A percentile compares a stretch with the other conserved stretches of the same genome.
phyloP scores from a whole-genome alignment of 2,888 invertebrate genomes.

The Drosophila pseudotakahashii region DNA sequence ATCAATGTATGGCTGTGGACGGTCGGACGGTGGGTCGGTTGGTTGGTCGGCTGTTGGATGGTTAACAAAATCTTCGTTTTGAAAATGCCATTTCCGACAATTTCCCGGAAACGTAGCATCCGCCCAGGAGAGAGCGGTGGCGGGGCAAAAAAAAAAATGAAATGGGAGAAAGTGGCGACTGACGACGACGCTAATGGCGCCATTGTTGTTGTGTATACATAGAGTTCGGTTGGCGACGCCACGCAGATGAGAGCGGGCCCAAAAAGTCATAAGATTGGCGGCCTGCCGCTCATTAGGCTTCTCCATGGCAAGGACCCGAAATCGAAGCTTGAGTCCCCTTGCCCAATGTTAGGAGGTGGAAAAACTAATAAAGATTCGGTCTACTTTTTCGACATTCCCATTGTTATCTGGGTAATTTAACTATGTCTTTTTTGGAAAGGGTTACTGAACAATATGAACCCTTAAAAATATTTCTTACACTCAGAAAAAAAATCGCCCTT shows the following conservation, averaged over 20 bases:
- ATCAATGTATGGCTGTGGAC: slow-evolving; percentile 49
- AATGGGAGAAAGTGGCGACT: slow-evolving; percentile 41
- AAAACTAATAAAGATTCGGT: not conserved
- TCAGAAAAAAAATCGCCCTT: too few species aligned
- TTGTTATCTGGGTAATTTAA: not conserved
- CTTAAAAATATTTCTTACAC: too few species aligned
- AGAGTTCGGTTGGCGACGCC: slow-evolving; percentile 7
- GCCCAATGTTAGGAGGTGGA: not conserved
- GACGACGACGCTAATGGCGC: slow-evolving; percentile 60
- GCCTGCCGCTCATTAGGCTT: slow-evolving; percentile 49
- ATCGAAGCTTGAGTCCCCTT: not conserved
- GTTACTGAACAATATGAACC: too few species aligned
- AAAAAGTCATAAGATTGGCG: slow-evolving; percentile 51
- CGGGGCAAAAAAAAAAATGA: not conserved
- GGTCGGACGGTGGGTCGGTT: not conserved
- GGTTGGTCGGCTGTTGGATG: slow-evolving; percentile 10
- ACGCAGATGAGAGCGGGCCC: slow-evolving; percentile 6
- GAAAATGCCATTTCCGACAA: slow-evolving; percentile 71
- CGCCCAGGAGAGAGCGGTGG: slow-evolving; percentile 34
- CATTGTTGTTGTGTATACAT: slow-evolving; percentile 51
- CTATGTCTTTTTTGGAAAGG: not conserved
- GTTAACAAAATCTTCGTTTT: slow-evolving; percentile 51
- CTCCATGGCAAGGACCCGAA: slow-evolving; percentile 14
- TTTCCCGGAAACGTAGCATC: slow-evolving; percentile 68
- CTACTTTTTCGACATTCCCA: not conserved